These are phyloP conservation scores for Chloroceryle amazona DNA, from an alignment of 2,797 vertebrate genomes.

Conservation along the genomic window DNA sequence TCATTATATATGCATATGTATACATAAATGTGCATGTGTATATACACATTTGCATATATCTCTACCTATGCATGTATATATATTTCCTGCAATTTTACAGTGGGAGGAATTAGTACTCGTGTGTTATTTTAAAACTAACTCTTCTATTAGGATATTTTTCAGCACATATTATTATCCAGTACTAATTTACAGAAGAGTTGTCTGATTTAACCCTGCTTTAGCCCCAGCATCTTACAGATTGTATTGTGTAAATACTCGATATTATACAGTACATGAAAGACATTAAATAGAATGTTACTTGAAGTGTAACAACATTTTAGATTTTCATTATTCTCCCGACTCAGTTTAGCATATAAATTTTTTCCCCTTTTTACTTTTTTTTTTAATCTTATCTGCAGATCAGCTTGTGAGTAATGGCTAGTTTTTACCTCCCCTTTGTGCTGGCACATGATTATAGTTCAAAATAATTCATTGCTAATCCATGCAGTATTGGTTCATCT, in stretches of 20 bases:
- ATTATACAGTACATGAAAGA: constrained; percentile 54
- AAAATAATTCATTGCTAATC: constrained; percentile 85
- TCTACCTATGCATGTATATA: background rate
- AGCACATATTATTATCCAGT: background rate
- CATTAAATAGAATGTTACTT: constrained; percentile 75
- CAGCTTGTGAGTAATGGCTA: constrained; percentile 80
- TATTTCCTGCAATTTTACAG: background rate
- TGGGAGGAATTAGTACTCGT: background rate
- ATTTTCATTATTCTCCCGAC: constrained; percentile 74
- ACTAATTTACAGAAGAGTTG: constrained; percentile 61
- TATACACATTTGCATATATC: background rate
- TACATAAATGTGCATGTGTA: background rate
- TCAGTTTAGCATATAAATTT: constrained; percentile 74
- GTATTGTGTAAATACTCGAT: constrained; percentile 55
- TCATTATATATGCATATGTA: constrained; percentile 32
- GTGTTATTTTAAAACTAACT: constrained; percentile 25
- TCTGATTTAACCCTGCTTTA: constrained; percentile 66
- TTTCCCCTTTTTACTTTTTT: constrained; percentile 15
- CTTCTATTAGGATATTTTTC: constrained; percentile 20
- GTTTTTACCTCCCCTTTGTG: constrained; percentile 79
- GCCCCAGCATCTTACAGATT: constrained; percentile 45
- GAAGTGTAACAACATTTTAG: constrained; percentile 75
- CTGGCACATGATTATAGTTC: constrained; percentile 78
- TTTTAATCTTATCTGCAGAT: constrained; percentile 73
- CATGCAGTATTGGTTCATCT: constrained; percentile 83